Evolutionary conservation across 2,797 vertebrate species (phyloP), one percentile per base, ranked within the genome.

Genomic region (Enoplosus armatus): DNA sequence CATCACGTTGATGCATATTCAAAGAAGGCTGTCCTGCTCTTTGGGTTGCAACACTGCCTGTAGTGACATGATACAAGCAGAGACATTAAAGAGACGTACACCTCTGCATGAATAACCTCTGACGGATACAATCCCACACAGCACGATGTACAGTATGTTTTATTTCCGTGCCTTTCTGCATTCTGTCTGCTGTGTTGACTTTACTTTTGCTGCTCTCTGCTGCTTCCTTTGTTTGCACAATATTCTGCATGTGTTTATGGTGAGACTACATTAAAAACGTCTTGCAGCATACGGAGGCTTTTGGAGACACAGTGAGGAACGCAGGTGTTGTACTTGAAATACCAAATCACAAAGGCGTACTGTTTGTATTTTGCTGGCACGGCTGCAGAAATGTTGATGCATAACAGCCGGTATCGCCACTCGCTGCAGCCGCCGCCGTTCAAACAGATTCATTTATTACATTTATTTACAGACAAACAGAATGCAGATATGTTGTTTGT

Each of bases 311-410:
- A 14, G 51, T 15, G 5, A 58, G 29, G 59, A 43, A 27, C 18
- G 27, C 79, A 72, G 84, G 67, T 75, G 71, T n/a, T 54, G 27
- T 6, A 4, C 37, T 60, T 53, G 33, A 66, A 51, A 50, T 27
- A 51, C 18, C 54, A 43, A 62, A 80, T 82, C 56, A 71, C 33
- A 73, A 15, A 31, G n/a, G 33, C 0, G 1, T 11, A 43, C 8
- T 24, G 29, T 68, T 67, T 71, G 51, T 33, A 18, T 75, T 72
- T 29, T 64, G 58, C 6, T 35, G 61, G 58, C 15, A 33, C 48
- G 43, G 80, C 51, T 26, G 29, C 22, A 76, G 31, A 73, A 62
- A 79, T 39, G 62, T 60, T 47, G 66, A 61, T 27, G 8, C 61
- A 56, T 58, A 80, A 83, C n/a, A 39, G 43, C 55, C 11, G 1